These are phyloP conservation scores for Axinella damicornis DNA, from an alignment of 37 sponge, comb jelly and placozoan genomes.

Conservation along the genomic window DNA sequence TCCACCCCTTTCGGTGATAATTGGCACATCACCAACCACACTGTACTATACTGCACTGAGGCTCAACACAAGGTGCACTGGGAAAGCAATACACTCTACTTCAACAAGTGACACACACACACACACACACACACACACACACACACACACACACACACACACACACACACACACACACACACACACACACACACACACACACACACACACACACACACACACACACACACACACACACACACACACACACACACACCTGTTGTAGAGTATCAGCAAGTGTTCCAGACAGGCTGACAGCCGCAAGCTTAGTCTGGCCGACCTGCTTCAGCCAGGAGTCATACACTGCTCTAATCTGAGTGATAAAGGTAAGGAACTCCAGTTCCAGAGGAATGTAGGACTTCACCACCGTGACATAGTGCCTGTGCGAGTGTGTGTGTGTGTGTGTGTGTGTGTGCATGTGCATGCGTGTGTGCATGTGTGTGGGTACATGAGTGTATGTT, in stretches of 20 bases:
- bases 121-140: no score
- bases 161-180: background rate
- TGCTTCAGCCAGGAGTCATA: constrained; percentile 12
- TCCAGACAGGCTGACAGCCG: background rate
- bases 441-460: background rate
- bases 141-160: no score
- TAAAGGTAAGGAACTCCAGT: background rate
- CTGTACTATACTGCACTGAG: no score
- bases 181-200: constrained; percentile 21
- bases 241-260: constrained; percentile 11
- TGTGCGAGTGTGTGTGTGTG: background rate
- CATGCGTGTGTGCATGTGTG: background rate
- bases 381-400: background rate
- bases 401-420: constrained; percentile 5
- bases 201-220: background rate
- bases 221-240: background rate
- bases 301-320: background rate
- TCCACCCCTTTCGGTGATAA: no score
- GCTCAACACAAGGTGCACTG: no score
- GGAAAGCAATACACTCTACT: no score
- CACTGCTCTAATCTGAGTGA: background rate
- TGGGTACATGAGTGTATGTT: background rate
- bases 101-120: no score
- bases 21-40: no score
- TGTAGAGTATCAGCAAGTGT: constrained; percentile 19